A percentile compares a stretch with the other conserved stretches of the same genome.
These are phyloP conservation scores for Lymantria dispar DNA, from an alignment of 2,888 invertebrate species.

Conservation along the genomic window DNA sequence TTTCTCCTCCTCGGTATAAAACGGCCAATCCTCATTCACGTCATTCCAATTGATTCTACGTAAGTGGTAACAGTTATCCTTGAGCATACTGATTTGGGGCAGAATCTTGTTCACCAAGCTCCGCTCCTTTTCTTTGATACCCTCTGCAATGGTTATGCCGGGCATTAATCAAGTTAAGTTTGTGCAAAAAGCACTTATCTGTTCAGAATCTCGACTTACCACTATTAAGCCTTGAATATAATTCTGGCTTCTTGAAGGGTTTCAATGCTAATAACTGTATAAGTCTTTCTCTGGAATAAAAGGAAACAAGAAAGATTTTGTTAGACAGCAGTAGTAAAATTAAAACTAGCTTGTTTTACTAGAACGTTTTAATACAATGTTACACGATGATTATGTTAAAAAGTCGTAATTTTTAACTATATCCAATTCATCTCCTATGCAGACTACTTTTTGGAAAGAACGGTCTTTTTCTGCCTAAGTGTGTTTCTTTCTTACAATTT, in stretches of 20 bases:
- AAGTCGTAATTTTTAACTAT: no score
- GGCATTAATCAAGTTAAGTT: constrained; percentile 39
- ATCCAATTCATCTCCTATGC: no score
- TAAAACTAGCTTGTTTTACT: no score
- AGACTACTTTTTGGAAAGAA: no score
- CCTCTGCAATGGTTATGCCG: constrained; percentile 85
- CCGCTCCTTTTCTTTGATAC: constrained; percentile 92
- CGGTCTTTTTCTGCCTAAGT: no score
- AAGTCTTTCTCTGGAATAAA: constrained; percentile 91
- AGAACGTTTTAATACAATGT: no score
- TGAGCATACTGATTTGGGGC: constrained; percentile 90
- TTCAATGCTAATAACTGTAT: constrained; percentile 96
- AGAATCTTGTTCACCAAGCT: constrained; percentile 89
- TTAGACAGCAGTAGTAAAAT: no score
- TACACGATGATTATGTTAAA: no score
- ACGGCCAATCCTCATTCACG: constrained; percentile 96
- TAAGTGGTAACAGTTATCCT: constrained; percentile 95
- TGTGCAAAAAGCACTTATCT: constrained; percentile 12
- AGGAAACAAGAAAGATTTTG: constrained; percentile 27
- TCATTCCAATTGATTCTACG: constrained; percentile 95
- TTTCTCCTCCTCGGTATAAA: constrained; percentile 94
- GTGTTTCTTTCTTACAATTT: no score
- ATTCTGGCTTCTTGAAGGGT: constrained; percentile 96
- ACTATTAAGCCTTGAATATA: constrained; percentile 90
- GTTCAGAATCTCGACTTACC: constrained; percentile 80